phyloP scores from a whole-genome alignment of 2,113 vertebrate species.

The Vidua chalybeata region DNA sequence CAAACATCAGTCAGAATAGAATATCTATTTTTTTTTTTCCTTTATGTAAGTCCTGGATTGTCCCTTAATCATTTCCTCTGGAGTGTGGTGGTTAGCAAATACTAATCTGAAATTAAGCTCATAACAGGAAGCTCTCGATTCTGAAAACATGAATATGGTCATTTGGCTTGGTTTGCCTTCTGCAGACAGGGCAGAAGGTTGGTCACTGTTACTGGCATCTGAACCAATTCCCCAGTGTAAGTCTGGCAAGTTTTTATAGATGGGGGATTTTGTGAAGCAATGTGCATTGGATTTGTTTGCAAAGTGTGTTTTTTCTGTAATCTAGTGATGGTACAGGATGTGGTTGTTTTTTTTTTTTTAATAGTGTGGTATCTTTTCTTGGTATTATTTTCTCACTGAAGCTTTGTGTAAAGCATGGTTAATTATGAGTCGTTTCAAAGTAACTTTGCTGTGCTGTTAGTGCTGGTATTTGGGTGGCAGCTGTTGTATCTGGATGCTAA shows the following conservation, averaged over 20 bases:
- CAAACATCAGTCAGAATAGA: not conserved
- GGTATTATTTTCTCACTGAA: not conserved
- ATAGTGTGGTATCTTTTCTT: not conserved
- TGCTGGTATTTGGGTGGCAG: constrained; percentile 37
- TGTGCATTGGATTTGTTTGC: constrained; percentile 12
- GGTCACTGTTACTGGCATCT: constrained; percentile 3
- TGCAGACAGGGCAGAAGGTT: constrained; percentile 29
- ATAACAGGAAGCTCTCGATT: constrained; percentile 43
- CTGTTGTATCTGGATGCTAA: not conserved
- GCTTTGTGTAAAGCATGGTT: constrained; percentile 42
- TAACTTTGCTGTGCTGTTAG: constrained; percentile 26
- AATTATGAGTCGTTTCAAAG: constrained; percentile 22
- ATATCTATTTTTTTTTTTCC: not conserved
- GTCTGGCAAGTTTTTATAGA: not conserved
- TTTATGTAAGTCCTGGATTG: not conserved
- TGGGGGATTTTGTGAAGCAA: constrained; percentile 19
- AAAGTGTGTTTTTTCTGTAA: not conserved
- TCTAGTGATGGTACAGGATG: constrained; percentile 18
- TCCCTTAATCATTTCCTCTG: constrained; percentile 44
- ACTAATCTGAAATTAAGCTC: constrained; percentile 40
- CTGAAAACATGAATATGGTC: not conserved
- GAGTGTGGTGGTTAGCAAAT: constrained; percentile 51
- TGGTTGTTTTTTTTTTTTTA: not conserved
- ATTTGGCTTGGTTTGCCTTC: constrained; percentile 27
- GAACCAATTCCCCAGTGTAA: constrained; percentile 11